Evolutionary conservation across 2,797 vertebrate genomes (phyloP), one percentile per base, ranked within the genome.

Genomic region (Acomys russatus): DNA sequence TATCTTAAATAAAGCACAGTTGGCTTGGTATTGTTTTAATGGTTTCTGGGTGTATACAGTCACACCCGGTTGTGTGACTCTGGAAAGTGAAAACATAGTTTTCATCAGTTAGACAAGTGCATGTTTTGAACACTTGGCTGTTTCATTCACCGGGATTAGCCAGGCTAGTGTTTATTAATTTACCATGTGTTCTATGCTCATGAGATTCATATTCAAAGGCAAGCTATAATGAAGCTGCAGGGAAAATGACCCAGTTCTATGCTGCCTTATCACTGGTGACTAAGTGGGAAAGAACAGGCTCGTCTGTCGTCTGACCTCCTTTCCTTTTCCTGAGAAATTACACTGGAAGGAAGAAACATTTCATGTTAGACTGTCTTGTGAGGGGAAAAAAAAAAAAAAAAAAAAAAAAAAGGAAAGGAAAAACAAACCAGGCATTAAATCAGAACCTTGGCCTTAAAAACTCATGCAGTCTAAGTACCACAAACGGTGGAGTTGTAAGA

Each of bases 111-210:
- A 10, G 61, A 54, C 22, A 59, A 85, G 74, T 23, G 56, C 38
- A 59, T 71, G 54, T 28, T 96, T 89, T 59, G n/a, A 89, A 94
- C 11, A 17, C 23, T 1, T 68, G 88, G 56, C 8, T 97, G 51
- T 82, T 92, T 78, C 78, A 80, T 88, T 87, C 84, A 63, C 51
- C 82, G n/a, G 86, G 95, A 92, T 88, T 63, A 94, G 51, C 80
- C 82, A 93, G 64, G n/a, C 64, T 80, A 49, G 49, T 83, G 61
- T 68, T 25, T 94, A 87, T 92, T 94, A 96, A 96, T 80, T 95
- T 96, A 71, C 77, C 66, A 76, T 49, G 68, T 51, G 38, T 80
- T 83, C 91, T 92, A 35, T 66, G 49, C 83, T 92, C 93, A 5
- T 28, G 56, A 73, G 86, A 87, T 35, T 68, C 86, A 25, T 56